These are phyloP conservation scores for Ichneumoninae sp. DNA, from an alignment of 2,888 invertebrate genomes.

Conservation along the genomic window DNA sequence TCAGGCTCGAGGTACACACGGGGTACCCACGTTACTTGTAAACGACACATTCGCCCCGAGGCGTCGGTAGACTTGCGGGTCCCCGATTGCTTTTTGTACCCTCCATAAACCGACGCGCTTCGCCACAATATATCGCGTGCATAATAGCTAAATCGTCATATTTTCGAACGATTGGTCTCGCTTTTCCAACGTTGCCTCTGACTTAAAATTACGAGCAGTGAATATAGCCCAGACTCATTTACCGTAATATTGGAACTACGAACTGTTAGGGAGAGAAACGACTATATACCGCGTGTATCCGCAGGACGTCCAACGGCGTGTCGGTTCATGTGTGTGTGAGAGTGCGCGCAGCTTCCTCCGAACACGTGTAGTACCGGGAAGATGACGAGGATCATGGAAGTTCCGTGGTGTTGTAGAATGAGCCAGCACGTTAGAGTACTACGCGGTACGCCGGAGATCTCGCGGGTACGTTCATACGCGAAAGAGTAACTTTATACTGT, in stretches of 20 bases:
- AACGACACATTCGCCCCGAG: constrained; percentile 61
- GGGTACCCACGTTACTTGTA: constrained; percentile 43
- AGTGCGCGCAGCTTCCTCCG: neutral
- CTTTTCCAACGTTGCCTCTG: constrained; percentile 29
- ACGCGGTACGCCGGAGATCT: constrained; percentile 56
- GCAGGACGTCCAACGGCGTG: neutral
- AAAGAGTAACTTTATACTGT: constrained; percentile 68
- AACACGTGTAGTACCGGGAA: constrained; percentile 44
- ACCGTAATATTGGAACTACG: constrained; percentile 10
- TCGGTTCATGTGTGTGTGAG: neutral
- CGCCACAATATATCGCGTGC: constrained; percentile 32
- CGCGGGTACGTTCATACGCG: constrained; percentile 35
- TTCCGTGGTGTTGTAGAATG: constrained; percentile 40
- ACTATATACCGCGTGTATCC: neutral
- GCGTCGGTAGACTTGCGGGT: constrained; percentile 42
- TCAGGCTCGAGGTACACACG: constrained; percentile 16
- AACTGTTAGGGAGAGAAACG: neutral
- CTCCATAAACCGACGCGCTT: neutral
- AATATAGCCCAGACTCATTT: constrained; percentile 43
- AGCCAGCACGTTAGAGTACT: constrained; percentile 41
- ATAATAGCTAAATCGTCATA: constrained; percentile 60
- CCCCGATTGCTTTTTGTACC: constrained; percentile 43
- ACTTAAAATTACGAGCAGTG: constrained; percentile 25
- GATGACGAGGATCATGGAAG: constrained; percentile 49
- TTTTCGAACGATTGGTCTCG: constrained; percentile 55